These are phyloP conservation scores for Conchocele bisecta DNA, from an alignment of 2,888 invertebrate species.

Conservation along the genomic window DNA sequence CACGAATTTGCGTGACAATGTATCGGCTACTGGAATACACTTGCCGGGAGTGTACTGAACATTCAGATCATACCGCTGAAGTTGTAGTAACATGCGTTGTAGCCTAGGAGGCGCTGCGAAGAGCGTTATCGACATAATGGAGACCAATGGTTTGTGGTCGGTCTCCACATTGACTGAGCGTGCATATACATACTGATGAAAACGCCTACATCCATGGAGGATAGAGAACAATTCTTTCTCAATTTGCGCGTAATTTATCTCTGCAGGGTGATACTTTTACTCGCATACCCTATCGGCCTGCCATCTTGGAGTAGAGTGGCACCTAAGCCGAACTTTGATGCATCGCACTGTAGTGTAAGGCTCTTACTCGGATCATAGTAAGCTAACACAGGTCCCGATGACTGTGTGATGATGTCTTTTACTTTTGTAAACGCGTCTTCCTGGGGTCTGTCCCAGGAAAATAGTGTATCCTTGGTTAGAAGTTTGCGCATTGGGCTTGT, in stretches of 20 bases:
- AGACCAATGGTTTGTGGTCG: slow-evolving; percentile 11
- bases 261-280: slow-evolving; percentile 18
- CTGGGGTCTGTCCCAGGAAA: slow-evolving; percentile 9
- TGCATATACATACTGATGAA: slow-evolving; percentile 9
- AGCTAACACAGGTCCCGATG: slow-evolving; percentile 8
- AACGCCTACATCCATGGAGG: slow-evolving; percentile 2
- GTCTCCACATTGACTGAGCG: slow-evolving; percentile 8
- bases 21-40: slow-evolving; percentile 39
- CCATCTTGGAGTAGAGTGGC: slow-evolving; percentile 28
- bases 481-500: slow-evolving; percentile 4
- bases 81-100: slow-evolving; percentile 40
- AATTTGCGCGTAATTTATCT: slow-evolving; percentile 7
- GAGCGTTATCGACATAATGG: slow-evolving; percentile 9
- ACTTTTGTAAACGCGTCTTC: slow-evolving; percentile 10
- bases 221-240: slow-evolving; percentile 9
- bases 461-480: not conserved
- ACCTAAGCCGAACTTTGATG: not conserved
- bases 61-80: slow-evolving; percentile 35
- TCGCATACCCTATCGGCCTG: slow-evolving; percentile 35
- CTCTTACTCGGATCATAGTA: slow-evolving; percentile 20
- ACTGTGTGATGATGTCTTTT: slow-evolving; percentile 8
- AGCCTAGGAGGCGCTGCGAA: slow-evolving; percentile 8
- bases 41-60: slow-evolving; percentile 21
- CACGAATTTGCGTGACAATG: slow-evolving; percentile 36
- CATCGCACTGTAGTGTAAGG: slow-evolving; percentile 15